Base-by-base conservation (phyloP, 2,797 vertebrate genomes). In the Thamnophis elegans region DNA sequence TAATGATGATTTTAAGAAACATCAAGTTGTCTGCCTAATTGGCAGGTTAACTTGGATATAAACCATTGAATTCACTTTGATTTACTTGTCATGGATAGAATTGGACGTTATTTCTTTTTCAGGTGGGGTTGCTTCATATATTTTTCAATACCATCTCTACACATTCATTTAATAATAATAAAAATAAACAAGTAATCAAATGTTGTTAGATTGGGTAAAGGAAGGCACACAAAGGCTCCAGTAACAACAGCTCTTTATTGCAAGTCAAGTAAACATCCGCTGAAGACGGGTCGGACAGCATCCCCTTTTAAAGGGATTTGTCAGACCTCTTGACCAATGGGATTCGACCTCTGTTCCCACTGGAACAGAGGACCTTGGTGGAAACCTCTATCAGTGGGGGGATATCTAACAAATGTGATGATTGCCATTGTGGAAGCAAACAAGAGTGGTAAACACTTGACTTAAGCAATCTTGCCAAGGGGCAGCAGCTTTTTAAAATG, bases 361-460 rank as follows among this genome's bases (percentile, higher is more conserved):
- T n/a, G n/a, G n/a, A n/a, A n/a, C n/a, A n/a, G n/a, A n/a, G n/a
- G n/a, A n/a, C n/a, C n/a, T n/a, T n/a, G n/a, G n/a, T n/a, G n/a
- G n/a, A n/a, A n/a, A n/a, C n/a, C n/a, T n/a, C n/a, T n/a, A n/a
- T n/a, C n/a, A n/a, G n/a, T n/a, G n/a, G n/a, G n/a, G n/a, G n/a
- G n/a, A n/a, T n/a, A n/a, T n/a, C n/a, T n/a, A n/a, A n/a, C 93
- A 95, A 95, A 95, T 94, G 97, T 96, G 94, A 92, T 95, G 95
- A 93, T 90, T 96, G 92, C 92, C 93, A 92, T 92, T 92, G 78
- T 91, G 85, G 92, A 95, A 95, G 93, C 68, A 96, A 96, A 95
- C 51, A 95, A 94, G 92, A 95, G 94, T 95, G 87, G 95, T 96
- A 96, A 97, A 96, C 78, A 96, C 58, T 96, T 94, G 96, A 89